phyloP scores from a whole-genome alignment of 2,888 invertebrate genomes.

The Eupithecia vulgata region DNA sequence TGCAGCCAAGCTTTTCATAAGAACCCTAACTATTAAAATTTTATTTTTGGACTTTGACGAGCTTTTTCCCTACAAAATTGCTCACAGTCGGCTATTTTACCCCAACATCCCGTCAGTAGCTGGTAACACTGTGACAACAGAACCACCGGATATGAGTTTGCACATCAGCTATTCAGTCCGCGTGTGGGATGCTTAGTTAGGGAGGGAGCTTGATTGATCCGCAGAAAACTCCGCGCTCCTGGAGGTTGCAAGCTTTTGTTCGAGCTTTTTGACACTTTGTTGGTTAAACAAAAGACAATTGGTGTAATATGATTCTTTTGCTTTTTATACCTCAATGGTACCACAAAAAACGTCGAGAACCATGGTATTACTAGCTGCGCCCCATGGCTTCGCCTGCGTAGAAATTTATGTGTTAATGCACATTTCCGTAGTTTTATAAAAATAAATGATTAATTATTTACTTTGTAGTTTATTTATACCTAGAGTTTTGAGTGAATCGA shows the following conservation, averaged over 20 bases:
- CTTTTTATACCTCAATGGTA: background rate
- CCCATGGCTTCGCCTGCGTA: too few species aligned
- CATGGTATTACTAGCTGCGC: too few species aligned
- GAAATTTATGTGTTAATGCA: too few species aligned
- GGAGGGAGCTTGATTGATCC: slow-evolving; percentile 33
- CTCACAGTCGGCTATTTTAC: background rate
- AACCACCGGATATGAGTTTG: slow-evolving; percentile 28
- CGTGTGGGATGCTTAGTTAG: slow-evolving; percentile 13
- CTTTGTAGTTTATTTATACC: too few species aligned
- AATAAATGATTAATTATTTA: too few species aligned
- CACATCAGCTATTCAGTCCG: slow-evolving; percentile 25
- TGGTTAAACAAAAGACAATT: background rate
- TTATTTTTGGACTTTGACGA: too few species aligned
- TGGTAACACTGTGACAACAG: background rate
- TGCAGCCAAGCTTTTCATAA: too few species aligned
- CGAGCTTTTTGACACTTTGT: slow-evolving; percentile 2
- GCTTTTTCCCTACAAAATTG: too few species aligned
- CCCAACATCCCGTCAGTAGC: background rate
- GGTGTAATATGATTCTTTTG: background rate
- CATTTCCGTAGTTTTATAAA: too few species aligned
- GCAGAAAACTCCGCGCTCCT: slow-evolving; percentile 5
- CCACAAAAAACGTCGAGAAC: too few species aligned
- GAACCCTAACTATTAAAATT: too few species aligned
- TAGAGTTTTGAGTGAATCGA: too few species aligned
- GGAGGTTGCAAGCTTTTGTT: background rate